These are phyloP conservation scores for Tapirus terrestris DNA, from an alignment of 2,113 vertebrate genomes.

Conservation along the genomic window DNA sequence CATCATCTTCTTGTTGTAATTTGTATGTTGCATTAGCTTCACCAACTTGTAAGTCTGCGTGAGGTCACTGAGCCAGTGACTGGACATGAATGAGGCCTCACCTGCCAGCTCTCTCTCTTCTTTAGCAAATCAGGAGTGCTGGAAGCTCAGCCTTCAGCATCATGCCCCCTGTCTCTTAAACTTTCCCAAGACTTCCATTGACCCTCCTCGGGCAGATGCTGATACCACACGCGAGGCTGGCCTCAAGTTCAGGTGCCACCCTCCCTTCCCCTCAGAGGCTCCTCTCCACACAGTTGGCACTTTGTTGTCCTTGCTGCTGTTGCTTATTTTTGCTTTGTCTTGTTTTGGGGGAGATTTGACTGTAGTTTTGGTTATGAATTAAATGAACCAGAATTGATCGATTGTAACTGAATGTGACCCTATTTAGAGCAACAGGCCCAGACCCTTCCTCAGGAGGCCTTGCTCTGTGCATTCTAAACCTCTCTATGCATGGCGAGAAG, in stretches of 20 bases:
- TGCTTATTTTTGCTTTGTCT: not conserved
- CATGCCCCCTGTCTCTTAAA: rapidly evolving
- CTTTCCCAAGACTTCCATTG: not conserved
- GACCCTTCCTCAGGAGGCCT: not conserved
- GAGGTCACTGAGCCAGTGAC: not conserved
- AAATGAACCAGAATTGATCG: not conserved
- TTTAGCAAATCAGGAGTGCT: rapidly evolving
- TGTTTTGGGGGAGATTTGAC: not conserved
- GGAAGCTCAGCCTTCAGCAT: not conserved
- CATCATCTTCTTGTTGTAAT: not conserved
- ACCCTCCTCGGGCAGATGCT: not conserved
- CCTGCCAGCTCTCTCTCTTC: no score
- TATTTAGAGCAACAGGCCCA: not conserved
- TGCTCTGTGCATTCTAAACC: rapidly evolving
- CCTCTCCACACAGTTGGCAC: not conserved
- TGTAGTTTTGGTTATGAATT: not conserved
- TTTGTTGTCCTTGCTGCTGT: not conserved
- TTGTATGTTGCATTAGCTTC: not conserved
- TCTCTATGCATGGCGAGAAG: not conserved
- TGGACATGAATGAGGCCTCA: rapidly evolving
- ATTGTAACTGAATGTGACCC: not conserved
- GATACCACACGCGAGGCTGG: rapidly evolving
- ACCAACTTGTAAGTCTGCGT: not conserved
- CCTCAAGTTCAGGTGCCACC: no score
- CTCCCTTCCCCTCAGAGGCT: not conserved